A percentile compares a stretch with the other conserved stretches of the same genome.
phyloP scores from a whole-genome alignment of 2,888 invertebrate genomes.

The Disparrhopalites patrizii region DNA sequence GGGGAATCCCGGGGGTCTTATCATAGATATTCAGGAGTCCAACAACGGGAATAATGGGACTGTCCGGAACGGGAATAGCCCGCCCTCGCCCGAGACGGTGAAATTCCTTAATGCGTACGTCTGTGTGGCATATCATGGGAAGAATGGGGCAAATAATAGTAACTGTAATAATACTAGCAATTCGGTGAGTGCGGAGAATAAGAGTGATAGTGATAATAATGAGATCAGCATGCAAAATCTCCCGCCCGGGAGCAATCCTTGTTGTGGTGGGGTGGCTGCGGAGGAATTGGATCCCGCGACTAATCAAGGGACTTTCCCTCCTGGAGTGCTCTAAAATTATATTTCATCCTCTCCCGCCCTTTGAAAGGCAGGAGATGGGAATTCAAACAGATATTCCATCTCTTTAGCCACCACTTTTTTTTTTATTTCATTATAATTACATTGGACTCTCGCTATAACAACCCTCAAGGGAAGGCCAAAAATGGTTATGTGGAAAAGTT shows the following conservation, averaged over 20 bases:
- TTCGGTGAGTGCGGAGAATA: not conserved
- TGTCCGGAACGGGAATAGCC: not conserved
- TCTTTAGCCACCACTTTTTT: too few species aligned
- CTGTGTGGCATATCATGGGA: not conserved
- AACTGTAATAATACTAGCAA: not conserved
- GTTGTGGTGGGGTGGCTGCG: too few species aligned
- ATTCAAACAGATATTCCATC: too few species aligned
- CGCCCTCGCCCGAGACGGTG: conserved; percentile 11
- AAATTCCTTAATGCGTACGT: not conserved
- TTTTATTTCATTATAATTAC: too few species aligned
- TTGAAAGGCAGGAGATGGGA: too few species aligned
- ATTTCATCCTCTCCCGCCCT: too few species aligned
- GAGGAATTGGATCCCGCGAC: not conserved
- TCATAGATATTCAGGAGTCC: too few species aligned
- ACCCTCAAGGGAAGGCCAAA: too few species aligned
- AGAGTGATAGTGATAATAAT: conserved; percentile 16
- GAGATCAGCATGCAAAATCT: not conserved
- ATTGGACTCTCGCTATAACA: too few species aligned
- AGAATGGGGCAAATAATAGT: not conserved
- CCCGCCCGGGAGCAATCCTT: not conserved
- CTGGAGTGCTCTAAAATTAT: not conserved
- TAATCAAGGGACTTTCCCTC: not conserved
- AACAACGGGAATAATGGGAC: not conserved
- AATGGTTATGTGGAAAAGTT: too few species aligned
- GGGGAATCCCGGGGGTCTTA: too few species aligned